Evolutionary conservation across 2,888 invertebrate species (phyloP).

Genomic region (Herminia tarsipennalis): DNA sequence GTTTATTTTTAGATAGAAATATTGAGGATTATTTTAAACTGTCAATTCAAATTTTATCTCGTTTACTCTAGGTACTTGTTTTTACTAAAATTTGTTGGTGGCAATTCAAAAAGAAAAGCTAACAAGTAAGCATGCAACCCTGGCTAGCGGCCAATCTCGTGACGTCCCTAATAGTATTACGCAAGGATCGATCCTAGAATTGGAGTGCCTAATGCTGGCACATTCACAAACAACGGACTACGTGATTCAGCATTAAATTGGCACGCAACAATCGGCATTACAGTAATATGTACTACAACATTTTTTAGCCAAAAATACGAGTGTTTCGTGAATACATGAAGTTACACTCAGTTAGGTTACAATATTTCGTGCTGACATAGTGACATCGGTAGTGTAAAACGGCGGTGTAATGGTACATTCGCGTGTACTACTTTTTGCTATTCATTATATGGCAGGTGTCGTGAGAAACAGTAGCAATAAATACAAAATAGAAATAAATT

Average conservation of each 20-base stretch:
- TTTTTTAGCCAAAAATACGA: slow-evolving; percentile 17
- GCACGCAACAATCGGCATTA: slow-evolving; percentile 26
- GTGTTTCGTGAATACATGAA: slow-evolving; percentile 33
- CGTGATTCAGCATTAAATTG: slow-evolving; percentile 31
- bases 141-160: slow-evolving; percentile 56
- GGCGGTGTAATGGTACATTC: slow-evolving; percentile 48
- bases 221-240: slow-evolving; percentile 34
- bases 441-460: slow-evolving; percentile 47
- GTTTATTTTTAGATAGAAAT: too few species aligned
- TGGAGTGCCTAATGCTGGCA: slow-evolving; percentile 34
- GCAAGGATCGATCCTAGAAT: slow-evolving; percentile 49
- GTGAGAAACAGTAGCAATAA: slow-evolving; percentile 39
- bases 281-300: slow-evolving; percentile 16
- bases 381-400: slow-evolving; percentile 28
- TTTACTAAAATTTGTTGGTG: background rate
- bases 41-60: too few species aligned
- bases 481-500: slow-evolving; percentile 17
- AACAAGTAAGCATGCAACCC: slow-evolving; percentile 44
- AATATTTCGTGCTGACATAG: slow-evolving; percentile 31
- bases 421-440: slow-evolving; percentile 52
- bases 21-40: too few species aligned
- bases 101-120: slow-evolving; percentile 35
- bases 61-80: too few species aligned
- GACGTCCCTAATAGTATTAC: slow-evolving; percentile 48
- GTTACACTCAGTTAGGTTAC: slow-evolving; percentile 18